Conservation (phyloP, 1,140 invertebrate species). For the Aphelenchoides fujianensis region DNA sequence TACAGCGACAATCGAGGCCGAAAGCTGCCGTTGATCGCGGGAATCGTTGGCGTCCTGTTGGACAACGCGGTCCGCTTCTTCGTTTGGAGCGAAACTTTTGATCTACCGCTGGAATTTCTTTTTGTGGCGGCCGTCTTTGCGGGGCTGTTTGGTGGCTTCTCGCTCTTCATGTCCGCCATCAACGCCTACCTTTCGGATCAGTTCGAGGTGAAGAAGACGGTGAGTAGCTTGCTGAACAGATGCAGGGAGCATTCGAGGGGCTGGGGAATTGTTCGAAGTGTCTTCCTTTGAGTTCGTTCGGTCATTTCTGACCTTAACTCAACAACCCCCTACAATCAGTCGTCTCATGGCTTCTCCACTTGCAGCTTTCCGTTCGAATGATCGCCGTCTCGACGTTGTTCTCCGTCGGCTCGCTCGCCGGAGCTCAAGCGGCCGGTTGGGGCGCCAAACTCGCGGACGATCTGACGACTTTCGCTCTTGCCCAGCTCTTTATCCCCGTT, state of each 20-base stretch:
- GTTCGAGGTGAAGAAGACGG: slow-evolving; percentile 29
- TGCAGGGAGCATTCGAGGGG: too few species aligned
- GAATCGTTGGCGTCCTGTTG: slow-evolving; percentile 21
- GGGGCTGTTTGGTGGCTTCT: slow-evolving; percentile 23
- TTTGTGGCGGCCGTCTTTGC: slow-evolving; percentile 21
- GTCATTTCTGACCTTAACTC: too few species aligned
- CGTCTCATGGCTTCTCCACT: too few species aligned
- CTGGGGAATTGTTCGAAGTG: too few species aligned
- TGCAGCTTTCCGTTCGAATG: slow-evolving; percentile 23
- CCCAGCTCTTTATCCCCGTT: slow-evolving; percentile 3
- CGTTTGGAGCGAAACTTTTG: slow-evolving; percentile 25
- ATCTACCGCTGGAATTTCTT: slow-evolving; percentile 24
- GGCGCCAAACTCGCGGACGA: not conserved
- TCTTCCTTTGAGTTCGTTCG: too few species aligned
- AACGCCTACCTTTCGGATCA: slow-evolving; percentile 37
- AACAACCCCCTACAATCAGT: too few species aligned
- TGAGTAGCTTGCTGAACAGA: too few species aligned
- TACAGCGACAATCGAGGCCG: slow-evolving; percentile 31
- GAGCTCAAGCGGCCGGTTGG: slow-evolving; percentile 14
- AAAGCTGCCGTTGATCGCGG: slow-evolving; percentile 28
- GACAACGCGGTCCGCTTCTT: slow-evolving; percentile 29
- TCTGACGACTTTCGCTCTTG: not conserved
- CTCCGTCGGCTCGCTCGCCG: slow-evolving; percentile 14
- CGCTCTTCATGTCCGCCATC: slow-evolving; percentile 22
- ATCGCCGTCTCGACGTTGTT: slow-evolving; percentile 20